Evolutionary conservation across 2,113 vertebrate species (phyloP).

Genomic region (Marmota flaviventris): DNA sequence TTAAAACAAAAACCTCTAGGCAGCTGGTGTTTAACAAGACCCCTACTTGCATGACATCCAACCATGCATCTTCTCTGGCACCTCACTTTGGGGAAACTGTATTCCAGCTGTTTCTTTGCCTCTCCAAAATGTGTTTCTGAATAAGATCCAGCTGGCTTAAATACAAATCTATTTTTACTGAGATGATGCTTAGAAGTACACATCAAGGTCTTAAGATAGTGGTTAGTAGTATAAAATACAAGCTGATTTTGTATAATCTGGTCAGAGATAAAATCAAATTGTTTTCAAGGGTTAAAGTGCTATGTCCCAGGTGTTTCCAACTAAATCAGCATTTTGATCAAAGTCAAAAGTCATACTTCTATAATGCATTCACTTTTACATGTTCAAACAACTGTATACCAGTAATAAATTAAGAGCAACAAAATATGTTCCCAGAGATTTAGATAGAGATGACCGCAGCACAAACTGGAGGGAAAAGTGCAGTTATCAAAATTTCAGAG

Average conservation of each 20-base stretch:
- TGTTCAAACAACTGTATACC: background rate
- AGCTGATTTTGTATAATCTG: background rate
- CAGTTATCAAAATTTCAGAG: background rate
- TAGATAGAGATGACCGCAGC: background rate
- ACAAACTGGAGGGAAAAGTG: background rate
- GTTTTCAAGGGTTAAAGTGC: background rate
- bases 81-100: background rate
- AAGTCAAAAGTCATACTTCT: background rate
- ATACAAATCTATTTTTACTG: background rate
- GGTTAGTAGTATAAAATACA: background rate
- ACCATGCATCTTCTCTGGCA: background rate
- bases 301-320: background rate
- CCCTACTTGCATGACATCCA: background rate
- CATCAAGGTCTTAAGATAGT: slow-evolving; percentile 26
- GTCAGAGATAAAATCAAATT: background rate
- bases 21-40: background rate
- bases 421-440: background rate
- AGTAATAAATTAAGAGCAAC: background rate
- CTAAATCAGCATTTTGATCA: background rate
- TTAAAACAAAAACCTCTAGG: background rate
- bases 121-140: slow-evolving; percentile 4
- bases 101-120: slow-evolving; percentile 5
- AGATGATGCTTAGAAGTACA: background rate
- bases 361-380: background rate
- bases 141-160: background rate